Evolutionary conservation across 1,140 invertebrate genomes (phyloP).

Genomic region (Drosophila ohnishii): DNA sequence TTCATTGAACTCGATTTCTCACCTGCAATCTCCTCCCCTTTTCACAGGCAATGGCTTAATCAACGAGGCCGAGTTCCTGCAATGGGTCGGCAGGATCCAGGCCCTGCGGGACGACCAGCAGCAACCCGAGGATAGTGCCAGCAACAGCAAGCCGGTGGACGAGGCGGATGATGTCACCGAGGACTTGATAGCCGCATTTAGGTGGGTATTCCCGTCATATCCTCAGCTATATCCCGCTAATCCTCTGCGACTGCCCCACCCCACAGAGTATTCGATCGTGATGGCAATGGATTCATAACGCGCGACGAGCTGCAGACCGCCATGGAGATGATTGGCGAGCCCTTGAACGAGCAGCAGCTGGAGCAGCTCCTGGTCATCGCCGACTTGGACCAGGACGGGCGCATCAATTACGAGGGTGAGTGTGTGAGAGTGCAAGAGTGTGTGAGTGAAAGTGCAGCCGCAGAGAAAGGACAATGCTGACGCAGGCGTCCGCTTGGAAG

Average conservation of each 20-base stretch:
- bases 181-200: slow-evolving; percentile 90
- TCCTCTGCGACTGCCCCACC: background rate
- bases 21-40: background rate
- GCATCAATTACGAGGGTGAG: slow-evolving; percentile 91
- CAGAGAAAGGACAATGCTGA: slow-evolving; percentile 56
- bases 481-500: slow-evolving; percentile 48
- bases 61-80: slow-evolving; percentile 89
- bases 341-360: slow-evolving; percentile 88
- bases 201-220: slow-evolving; percentile 76
- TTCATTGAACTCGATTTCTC: slow-evolving; percentile 11
- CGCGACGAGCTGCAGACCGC: slow-evolving; percentile 89
- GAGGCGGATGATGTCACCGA: slow-evolving; percentile 87
- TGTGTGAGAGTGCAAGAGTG: slow-evolving; percentile 50
- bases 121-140: slow-evolving; percentile 82
- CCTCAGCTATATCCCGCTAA: background rate
- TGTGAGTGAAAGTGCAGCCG: slow-evolving; percentile 16
- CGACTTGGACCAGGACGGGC: slow-evolving; percentile 89
- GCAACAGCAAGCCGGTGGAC: slow-evolving; percentile 70
- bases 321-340: slow-evolving; percentile 91
- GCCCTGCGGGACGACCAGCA: slow-evolving; percentile 85
- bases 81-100: slow-evolving; percentile 88
- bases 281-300: slow-evolving; percentile 90
- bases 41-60: slow-evolving; percentile 87
- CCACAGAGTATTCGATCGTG: slow-evolving; percentile 89
- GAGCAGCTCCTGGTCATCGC: slow-evolving; percentile 88